Conservation (phyloP, 1,140 invertebrate species). For the Pseudomyrmex dendroicus region DNA sequence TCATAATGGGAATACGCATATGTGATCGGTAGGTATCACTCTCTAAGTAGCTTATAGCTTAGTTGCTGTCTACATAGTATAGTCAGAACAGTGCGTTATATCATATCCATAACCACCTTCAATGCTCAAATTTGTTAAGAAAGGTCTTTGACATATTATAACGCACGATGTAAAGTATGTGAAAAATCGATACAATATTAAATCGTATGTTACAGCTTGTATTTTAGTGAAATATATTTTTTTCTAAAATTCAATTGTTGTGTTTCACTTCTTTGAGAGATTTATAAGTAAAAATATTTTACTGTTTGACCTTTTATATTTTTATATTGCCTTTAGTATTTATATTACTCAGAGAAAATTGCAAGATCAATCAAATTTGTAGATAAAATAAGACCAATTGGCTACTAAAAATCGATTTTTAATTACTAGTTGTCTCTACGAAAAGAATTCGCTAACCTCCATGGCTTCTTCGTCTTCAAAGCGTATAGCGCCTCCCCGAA, state of each 20-base stretch:
- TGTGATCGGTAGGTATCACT: constrained; percentile 1
- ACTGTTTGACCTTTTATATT: too few species aligned
- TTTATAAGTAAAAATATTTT: too few species aligned
- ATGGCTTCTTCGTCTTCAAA: constrained; percentile 53
- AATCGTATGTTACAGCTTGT: too few species aligned
- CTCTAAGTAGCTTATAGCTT: constrained; percentile 38
- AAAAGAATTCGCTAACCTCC: constrained; percentile 45
- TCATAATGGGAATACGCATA: neutral
- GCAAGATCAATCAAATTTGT: too few species aligned
- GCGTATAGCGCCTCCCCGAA: constrained; percentile 50
- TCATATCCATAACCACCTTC: neutral
- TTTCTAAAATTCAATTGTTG: too few species aligned
- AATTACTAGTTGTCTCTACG: constrained; percentile 60
- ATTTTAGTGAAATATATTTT: too few species aligned
- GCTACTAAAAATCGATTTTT: constrained; percentile 54
- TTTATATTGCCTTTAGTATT: too few species aligned
- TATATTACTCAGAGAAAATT: too few species aligned
- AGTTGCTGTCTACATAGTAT: neutral
- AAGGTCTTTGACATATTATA: neutral
- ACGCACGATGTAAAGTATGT: neutral
- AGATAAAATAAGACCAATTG: constrained; percentile 16
- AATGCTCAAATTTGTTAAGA: constrained; percentile 12
- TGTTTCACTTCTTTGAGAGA: too few species aligned
- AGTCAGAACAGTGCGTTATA: neutral
- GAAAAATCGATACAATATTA: neutral